These are phyloP conservation scores for Arizona elegans DNA, from an alignment of 2,113 vertebrate genomes.

Conservation along the genomic window DNA sequence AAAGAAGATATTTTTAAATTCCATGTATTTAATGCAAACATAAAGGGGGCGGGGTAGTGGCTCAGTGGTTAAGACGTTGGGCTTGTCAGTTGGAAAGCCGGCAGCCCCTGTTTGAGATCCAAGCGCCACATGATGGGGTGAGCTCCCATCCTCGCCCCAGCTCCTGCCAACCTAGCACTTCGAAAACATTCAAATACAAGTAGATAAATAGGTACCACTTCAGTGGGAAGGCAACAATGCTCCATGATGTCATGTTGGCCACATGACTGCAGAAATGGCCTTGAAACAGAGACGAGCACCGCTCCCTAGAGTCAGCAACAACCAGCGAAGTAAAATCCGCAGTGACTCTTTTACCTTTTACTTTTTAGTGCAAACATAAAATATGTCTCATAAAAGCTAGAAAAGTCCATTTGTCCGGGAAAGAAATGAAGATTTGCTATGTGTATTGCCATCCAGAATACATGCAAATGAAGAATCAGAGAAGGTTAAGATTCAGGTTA, in stretches of 20 bases:
- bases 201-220: not conserved
- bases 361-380: not conserved
- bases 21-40: not conserved
- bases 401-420: fast-evolving
- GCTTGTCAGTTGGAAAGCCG: not conserved
- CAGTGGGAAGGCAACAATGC: too few species aligned
- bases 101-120: not conserved
- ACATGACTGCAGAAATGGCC: too few species aligned
- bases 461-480: not conserved
- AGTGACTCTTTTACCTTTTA: too few species aligned
- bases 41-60: not conserved
- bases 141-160: not conserved
- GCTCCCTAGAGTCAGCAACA: too few species aligned
- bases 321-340: too few species aligned
- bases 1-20: not conserved
- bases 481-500: not conserved
- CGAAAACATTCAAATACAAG: not conserved
- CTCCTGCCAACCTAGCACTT: not conserved
- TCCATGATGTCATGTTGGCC: too few species aligned
- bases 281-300: too few species aligned
- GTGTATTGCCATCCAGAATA: not conserved
- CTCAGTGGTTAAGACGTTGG: not conserved
- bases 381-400: not conserved
- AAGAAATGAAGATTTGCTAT: not conserved
- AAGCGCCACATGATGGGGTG: not conserved